A percentile compares a stretch with the other conserved stretches of the same genome.
Evolutionary conservation across 2,888 invertebrate species (phyloP).

Genomic region (Xestia rhomboidea): DNA sequence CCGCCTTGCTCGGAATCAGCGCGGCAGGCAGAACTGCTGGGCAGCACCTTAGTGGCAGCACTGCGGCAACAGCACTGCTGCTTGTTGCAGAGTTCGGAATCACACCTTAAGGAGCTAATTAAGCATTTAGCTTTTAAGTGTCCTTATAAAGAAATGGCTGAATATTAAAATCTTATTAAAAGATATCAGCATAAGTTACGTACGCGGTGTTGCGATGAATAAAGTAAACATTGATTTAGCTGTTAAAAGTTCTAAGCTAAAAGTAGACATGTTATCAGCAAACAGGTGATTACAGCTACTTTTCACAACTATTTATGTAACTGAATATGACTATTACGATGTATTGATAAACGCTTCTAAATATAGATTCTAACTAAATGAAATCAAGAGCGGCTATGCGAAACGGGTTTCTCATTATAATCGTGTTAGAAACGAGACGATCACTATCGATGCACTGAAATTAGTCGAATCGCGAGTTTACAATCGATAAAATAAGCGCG

Average conservation of each 20-base stretch:
- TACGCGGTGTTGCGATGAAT: background rate
- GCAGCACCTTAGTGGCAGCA: no score
- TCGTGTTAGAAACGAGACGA: slow-evolving; percentile 54
- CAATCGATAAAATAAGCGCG: slow-evolving; percentile 27
- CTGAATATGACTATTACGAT: slow-evolving; percentile 56
- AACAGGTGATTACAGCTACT: slow-evolving; percentile 4
- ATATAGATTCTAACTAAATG: slow-evolving; percentile 71
- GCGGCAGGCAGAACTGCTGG: no score
- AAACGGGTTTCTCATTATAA: slow-evolving; percentile 69
- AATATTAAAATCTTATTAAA: slow-evolving; percentile 10
- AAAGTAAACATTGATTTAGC: background rate
- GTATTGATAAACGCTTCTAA: slow-evolving; percentile 61
- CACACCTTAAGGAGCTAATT: no score
- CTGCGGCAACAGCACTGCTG: no score
- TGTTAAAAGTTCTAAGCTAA: background rate
- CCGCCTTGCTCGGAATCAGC: no score
- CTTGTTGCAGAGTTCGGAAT: no score
- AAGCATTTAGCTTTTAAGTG: background rate
- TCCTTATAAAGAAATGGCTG: background rate
- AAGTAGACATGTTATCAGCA: slow-evolving; percentile 16
- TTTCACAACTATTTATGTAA: slow-evolving; percentile 43
- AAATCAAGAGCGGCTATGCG: slow-evolving; percentile 72
- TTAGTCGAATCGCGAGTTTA: slow-evolving; percentile 35
- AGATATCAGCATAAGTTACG: background rate
- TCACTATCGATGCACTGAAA: slow-evolving; percentile 42